These are phyloP conservation scores for Xiphophorus maculatus DNA, from an alignment of 2,113 vertebrate species.

Conservation along the genomic window DNA sequence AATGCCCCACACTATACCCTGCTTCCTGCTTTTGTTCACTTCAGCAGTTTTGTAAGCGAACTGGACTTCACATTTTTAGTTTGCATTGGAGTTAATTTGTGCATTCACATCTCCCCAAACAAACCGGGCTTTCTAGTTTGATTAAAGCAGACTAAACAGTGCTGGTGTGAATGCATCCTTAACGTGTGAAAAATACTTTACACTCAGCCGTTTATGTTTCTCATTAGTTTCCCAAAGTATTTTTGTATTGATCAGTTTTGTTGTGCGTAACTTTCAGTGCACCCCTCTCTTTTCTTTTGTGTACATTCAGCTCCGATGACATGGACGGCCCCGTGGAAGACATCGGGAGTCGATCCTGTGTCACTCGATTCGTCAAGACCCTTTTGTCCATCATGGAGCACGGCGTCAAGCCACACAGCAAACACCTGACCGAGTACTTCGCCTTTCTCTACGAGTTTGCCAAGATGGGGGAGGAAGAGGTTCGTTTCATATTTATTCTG, in stretches of 20 bases:
- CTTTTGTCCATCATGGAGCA: constrained; percentile 98
- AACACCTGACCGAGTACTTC: constrained; percentile 98
- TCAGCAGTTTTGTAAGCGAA: too few species aligned
- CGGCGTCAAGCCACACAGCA: constrained; percentile 98
- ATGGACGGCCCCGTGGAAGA: constrained; percentile 98
- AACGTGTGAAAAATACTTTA: background rate
- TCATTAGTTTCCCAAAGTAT: fast-evolving
- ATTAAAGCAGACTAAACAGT: too few species aligned
- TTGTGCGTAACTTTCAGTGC: too few species aligned
- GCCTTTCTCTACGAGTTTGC: constrained; percentile 98
- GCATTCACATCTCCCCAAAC: too few species aligned
- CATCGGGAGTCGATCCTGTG: constrained; percentile 96
- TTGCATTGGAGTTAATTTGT: too few species aligned
- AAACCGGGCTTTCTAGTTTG: too few species aligned
- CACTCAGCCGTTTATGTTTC: background rate
- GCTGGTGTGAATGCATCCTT: constrained; percentile 8
- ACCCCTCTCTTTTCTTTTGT: background rate
- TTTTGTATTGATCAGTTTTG: background rate
- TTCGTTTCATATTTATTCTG: constrained; percentile 55
- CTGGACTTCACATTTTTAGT: too few species aligned
- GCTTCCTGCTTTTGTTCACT: too few species aligned
- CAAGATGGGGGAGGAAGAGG: constrained; percentile 99
- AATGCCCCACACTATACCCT: too few species aligned
- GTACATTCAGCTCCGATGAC: constrained; percentile 88
- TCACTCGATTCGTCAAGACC: constrained; percentile 97